A percentile compares a stretch with the other conserved stretches of the same genome.
Conservation (phyloP, 2,113 vertebrate genomes). For the Pelecanus crispus region DNA sequence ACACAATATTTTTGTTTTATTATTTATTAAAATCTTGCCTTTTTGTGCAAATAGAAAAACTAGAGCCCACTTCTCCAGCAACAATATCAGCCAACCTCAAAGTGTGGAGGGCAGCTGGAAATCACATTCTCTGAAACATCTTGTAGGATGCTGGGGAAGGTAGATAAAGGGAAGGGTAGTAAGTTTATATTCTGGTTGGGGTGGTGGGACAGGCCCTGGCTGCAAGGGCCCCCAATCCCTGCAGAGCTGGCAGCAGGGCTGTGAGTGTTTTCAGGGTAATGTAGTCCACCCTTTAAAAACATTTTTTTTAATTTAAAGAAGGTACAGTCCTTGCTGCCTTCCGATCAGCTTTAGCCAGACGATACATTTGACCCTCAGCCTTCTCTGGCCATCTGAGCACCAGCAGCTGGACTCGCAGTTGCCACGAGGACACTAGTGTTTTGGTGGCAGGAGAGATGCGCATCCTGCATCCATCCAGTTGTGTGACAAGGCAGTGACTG, state of each 20-base stretch:
- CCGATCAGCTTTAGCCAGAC: neutral
- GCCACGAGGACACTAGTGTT: neutral
- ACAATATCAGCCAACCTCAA: neutral
- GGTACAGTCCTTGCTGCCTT: neutral
- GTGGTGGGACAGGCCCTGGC: neutral
- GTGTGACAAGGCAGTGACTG: neutral
- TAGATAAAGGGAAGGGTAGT: neutral
- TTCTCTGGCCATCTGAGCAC: neutral
- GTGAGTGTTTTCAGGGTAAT: neutral
- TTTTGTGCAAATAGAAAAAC: neutral
- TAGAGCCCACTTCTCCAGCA: neutral
- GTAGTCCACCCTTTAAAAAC: neutral
- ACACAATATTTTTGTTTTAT: neutral
- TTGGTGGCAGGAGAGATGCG: neutral
- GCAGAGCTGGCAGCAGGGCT: neutral
- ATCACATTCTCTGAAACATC: neutral
- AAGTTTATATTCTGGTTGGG: neutral
- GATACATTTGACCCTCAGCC: neutral
- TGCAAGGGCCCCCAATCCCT: neutral
- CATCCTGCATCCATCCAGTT: too few relatives aligned
- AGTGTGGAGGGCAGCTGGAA: neutral
- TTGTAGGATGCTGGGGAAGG: neutral
- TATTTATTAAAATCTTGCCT: neutral
- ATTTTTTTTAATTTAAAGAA: neutral
- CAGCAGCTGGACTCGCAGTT: neutral